Conservation (phyloP, 2,888 invertebrate genomes). For the Apoderus coryli region DNA sequence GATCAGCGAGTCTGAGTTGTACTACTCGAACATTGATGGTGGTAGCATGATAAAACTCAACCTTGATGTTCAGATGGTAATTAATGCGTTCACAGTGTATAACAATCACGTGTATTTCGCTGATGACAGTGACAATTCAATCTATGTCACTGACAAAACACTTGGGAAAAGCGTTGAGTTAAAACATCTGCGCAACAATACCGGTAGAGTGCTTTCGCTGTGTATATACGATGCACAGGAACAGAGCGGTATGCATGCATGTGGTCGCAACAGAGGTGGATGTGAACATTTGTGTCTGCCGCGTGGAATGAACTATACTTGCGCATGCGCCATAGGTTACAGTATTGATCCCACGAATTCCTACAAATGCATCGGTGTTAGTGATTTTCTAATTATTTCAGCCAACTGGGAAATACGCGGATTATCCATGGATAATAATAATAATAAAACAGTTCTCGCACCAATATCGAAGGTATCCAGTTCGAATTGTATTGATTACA, state of each 20-base stretch:
- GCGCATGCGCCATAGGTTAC: slow-evolving; percentile 67
- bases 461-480: slow-evolving; percentile 60
- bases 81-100: slow-evolving; percentile 53
- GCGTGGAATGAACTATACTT: slow-evolving; percentile 41
- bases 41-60: slow-evolving; percentile 20
- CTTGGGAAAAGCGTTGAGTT: slow-evolving; percentile 33
- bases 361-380: slow-evolving; percentile 36
- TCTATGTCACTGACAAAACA: slow-evolving; percentile 47
- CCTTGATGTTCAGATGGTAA: slow-evolving; percentile 32
- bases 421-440: slow-evolving; percentile 34
- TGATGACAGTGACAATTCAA: slow-evolving; percentile 47
- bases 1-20: slow-evolving; percentile 45
- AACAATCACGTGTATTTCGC: slow-evolving; percentile 51
- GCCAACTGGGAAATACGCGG: slow-evolving; percentile 65
- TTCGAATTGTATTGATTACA: slow-evolving; percentile 62
- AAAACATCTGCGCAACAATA: slow-evolving; percentile 34
- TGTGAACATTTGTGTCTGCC: slow-evolving; percentile 68
- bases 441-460: slow-evolving; percentile 38
- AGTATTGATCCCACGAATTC: slow-evolving; percentile 36
- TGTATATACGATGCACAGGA: slow-evolving; percentile 55
- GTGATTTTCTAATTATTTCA: slow-evolving; percentile 64
- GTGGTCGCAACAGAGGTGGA: slow-evolving; percentile 38
- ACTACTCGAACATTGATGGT: slow-evolving; percentile 27
- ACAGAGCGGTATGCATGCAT: slow-evolving; percentile 45
- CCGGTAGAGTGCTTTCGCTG: slow-evolving; percentile 41